A percentile compares a stretch with the other conserved stretches of the same genome.
phyloP scores from a whole-genome alignment of 37 sponge, comb jelly and placozoan genomes.

The Aphrocallistes beatrix region DNA sequence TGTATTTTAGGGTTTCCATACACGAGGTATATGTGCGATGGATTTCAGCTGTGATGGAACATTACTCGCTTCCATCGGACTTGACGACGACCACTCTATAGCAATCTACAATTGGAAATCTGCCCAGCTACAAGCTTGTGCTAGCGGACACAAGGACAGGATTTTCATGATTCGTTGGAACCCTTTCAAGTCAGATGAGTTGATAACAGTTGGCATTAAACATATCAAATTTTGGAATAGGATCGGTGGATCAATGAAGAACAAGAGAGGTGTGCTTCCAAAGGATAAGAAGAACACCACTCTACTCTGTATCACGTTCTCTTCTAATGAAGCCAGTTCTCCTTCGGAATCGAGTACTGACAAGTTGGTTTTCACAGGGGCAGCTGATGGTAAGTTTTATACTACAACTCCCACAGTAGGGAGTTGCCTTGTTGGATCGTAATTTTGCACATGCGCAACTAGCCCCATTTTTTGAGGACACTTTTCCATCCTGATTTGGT shows the following conservation, averaged over 20 bases:
- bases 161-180: slow-evolving; percentile 81
- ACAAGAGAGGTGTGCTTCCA: slow-evolving; percentile 83
- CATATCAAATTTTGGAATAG: slow-evolving; percentile 90
- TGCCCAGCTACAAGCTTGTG: slow-evolving; percentile 69
- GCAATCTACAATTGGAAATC: slow-evolving; percentile 87
- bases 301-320: slow-evolving; percentile 75
- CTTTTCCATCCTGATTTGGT: too few species aligned
- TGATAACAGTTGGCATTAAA: slow-evolving; percentile 85
- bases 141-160: slow-evolving; percentile 85
- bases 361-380: background rate
- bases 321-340: slow-evolving; percentile 23
- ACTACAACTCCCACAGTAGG: background rate
- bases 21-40: slow-evolving; percentile 69
- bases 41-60: slow-evolving; percentile 79
- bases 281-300: slow-evolving; percentile 50
- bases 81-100: slow-evolving; percentile 84
- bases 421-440: slow-evolving; percentile 34
- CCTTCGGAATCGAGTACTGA: background rate
- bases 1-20: slow-evolving; percentile 79
- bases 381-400: background rate
- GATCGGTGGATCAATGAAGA: slow-evolving; percentile 74
- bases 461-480: too few species aligned
- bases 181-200: slow-evolving; percentile 38
- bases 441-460: too few species aligned
- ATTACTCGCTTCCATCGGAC: slow-evolving; percentile 79